These are phyloP conservation scores for Bubo bubo DNA, from an alignment of 2,113 vertebrate genomes.

Conservation along the genomic window DNA sequence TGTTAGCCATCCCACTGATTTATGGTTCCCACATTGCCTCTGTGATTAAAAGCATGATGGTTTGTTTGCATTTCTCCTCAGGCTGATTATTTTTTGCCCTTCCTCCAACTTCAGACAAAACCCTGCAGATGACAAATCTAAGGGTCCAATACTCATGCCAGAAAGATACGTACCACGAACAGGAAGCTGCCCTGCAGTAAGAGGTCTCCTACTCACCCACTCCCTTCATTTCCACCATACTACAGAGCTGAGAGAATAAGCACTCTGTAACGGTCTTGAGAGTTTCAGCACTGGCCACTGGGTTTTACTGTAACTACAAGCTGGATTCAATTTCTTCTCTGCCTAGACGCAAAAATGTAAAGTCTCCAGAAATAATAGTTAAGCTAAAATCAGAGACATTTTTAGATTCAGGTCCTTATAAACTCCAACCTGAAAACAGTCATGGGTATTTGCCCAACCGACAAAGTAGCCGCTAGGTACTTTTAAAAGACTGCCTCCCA, in stretches of 20 bases:
- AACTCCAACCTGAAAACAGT: accelerated
- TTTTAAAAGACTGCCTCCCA: background rate
- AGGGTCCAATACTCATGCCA: background rate
- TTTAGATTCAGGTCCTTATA: background rate
- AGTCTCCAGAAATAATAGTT: background rate
- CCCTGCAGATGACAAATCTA: background rate
- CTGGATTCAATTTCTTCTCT: background rate
- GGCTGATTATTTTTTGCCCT: conserved; percentile 7
- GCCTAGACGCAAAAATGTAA: background rate
- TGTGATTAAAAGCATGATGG: conserved; percentile 26
- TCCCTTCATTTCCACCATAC: background rate
- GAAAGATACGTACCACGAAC: background rate
- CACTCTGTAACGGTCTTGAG: background rate
- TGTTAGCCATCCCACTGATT: background rate
- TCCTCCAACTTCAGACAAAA: background rate
- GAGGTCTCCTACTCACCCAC: background rate
- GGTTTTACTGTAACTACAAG: background rate
- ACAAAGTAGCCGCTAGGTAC: background rate
- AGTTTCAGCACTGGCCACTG: background rate
- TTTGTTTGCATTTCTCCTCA: conserved; percentile 49
- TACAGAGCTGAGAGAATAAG: background rate
- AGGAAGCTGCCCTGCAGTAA: background rate
- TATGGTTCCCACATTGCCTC: background rate
- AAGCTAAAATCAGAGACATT: background rate
- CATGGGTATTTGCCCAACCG: background rate